Evolutionary conservation across 2,888 invertebrate genomes (phyloP).

Genomic region (Phlogophora meticulosa): DNA sequence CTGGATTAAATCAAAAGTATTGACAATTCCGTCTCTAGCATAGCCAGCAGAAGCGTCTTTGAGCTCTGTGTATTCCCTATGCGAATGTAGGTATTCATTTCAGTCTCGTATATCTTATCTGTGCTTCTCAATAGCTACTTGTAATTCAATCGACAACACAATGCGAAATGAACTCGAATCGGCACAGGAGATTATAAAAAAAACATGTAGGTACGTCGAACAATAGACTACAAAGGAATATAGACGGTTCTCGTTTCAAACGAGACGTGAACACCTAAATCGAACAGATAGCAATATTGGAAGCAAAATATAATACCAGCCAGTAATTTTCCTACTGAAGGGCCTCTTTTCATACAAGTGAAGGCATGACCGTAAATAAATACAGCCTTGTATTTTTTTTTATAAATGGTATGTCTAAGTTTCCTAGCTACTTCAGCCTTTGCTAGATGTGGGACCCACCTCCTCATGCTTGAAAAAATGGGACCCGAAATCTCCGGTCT

Average conservation of each 20-base stretch:
- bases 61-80: neutral
- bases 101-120: constrained; percentile 22
- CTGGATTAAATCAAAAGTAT: too few species aligned
- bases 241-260: constrained; percentile 28
- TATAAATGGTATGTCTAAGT: too few species aligned
- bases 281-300: constrained; percentile 16
- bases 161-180: constrained; percentile 61
- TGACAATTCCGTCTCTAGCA: too few species aligned
- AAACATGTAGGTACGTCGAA: constrained; percentile 52
- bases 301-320: constrained; percentile 8
- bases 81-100: constrained; percentile 25
- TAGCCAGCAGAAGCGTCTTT: too few species aligned
- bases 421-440: neutral
- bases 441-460: neutral
- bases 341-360: neutral
- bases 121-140: constrained; percentile 59
- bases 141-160: constrained; percentile 69
- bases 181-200: constrained; percentile 61
- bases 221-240: constrained; percentile 53
- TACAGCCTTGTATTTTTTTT: neutral
- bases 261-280: constrained; percentile 22
- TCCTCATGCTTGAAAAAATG: neutral
- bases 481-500: neutral
- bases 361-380: neutral
- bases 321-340: neutral